Evolutionary conservation across 2,113 vertebrate species (phyloP).

Genomic region (Hylia prasina): DNA sequence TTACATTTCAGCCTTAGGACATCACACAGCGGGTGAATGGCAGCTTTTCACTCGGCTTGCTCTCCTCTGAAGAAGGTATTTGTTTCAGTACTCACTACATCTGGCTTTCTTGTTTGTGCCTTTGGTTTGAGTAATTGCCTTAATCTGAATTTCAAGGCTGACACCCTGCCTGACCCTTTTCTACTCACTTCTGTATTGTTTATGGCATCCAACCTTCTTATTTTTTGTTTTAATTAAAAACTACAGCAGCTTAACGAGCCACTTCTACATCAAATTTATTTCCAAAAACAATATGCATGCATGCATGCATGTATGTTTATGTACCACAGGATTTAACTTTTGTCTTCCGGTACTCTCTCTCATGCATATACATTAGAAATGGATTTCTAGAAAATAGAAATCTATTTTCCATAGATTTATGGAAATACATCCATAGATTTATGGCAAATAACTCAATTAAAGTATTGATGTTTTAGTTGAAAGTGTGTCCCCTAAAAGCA

Average conservation of each 20-base stretch:
- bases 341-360: background rate
- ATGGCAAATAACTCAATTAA: background rate
- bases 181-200: background rate
- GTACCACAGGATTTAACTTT: background rate
- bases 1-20: constrained; percentile 10
- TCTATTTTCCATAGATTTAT: background rate
- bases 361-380: background rate
- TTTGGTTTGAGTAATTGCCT: constrained; percentile 48
- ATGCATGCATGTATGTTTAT: background rate
- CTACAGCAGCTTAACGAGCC: background rate
- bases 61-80: background rate
- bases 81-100: background rate
- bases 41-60: background rate
- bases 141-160: constrained; percentile 58
- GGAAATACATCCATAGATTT: background rate
- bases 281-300: background rate
- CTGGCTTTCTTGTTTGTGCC: background rate
- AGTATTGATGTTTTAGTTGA: background rate
- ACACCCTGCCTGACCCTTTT: background rate
- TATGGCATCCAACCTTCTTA: background rate
- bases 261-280: background rate
- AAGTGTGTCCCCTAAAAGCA: background rate
- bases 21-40: background rate
- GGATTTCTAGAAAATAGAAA: background rate
- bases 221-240: constrained; percentile 39